Base-by-base conservation (phyloP, 2,888 invertebrate genomes). In the Drosophila paranaensis region DNA sequence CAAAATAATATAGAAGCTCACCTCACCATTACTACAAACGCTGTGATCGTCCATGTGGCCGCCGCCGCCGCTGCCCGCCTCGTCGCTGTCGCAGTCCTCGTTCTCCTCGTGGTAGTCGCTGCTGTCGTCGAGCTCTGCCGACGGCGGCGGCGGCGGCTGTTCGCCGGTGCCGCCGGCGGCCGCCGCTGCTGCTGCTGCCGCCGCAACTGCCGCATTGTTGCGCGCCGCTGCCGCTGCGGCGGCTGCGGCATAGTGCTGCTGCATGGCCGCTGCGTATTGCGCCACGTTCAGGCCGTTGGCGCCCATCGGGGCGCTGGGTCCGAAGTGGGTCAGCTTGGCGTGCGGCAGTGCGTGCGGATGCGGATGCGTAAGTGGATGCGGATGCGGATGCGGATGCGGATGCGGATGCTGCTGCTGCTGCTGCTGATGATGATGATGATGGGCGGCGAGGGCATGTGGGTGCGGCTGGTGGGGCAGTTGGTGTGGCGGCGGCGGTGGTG, bases 21-120 rank as follows among this genome's bases (percentile, higher is more conserved):
- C 91, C 91, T 91, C 91, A 92, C 91, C 91, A 91, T 91, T 92
- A 89, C 91, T 91, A 91, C 92, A 91, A 92, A 92, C 91, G 91
- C 91, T 91, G 92, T 91, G 91, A 77, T 91, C 91, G 66, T 91
- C 91, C 91, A 89, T 77, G 67, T 91, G 89, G 8, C 81, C 85
- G 60, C 84, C 85, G 60, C 84, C 71, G 48, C 82, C 85, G 75
- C 91, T 88, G 74, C 90, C 91, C 51, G 82, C 89, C 77, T 90
- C 86, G 13, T 86, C 92, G 74, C 92, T 92, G 74, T 92, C 92
- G 73, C 92, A 91, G 64, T 91, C 91, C 62, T 91, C 91, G 54
- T 91, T 88, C 67, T 91, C 91, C 88, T 91, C 91, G 65, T 91
- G 92, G 50, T 91, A 91, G 66, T 91, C 91, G 69, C 92, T 92